These are phyloP conservation scores for Vireo griseus DNA, from an alignment of 2,797 vertebrate genomes.

Conservation along the genomic window DNA sequence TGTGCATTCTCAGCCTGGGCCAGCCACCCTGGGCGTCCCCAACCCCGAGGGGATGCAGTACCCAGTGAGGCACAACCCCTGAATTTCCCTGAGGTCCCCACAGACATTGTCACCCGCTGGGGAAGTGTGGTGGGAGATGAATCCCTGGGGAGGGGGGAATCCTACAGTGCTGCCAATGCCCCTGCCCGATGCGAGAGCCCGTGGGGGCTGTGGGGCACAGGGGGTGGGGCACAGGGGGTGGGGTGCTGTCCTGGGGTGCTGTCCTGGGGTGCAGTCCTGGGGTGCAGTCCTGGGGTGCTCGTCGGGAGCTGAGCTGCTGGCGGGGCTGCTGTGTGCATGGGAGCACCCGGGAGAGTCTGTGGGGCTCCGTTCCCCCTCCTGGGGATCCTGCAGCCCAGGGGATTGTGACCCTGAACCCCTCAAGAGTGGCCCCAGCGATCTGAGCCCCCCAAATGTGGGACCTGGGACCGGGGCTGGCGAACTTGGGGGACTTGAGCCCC, in stretches of 20 bases:
- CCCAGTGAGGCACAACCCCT: background rate
- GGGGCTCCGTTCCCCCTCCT: background rate
- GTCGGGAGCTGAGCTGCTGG: accelerated
- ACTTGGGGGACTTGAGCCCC: background rate
- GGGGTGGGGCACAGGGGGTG: background rate
- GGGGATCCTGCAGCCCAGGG: background rate
- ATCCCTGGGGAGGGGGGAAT: background rate
- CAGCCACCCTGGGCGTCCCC: background rate
- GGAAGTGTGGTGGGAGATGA: background rate
- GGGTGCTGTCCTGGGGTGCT: background rate
- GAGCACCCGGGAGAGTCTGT: accelerated
- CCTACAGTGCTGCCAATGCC: background rate
- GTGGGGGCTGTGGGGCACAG: background rate
- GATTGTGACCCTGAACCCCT: no score
- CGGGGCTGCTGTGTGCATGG: background rate
- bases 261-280: background rate
- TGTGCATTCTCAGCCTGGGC: background rate
- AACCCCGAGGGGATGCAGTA: background rate
- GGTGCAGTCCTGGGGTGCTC: background rate
- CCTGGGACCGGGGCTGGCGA: background rate
- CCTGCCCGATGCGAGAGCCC: accelerated
- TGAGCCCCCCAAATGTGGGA: background rate
- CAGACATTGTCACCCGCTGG: accelerated
- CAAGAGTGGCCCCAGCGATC: no score
- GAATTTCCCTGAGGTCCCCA: background rate